These are phyloP conservation scores for Portunus trituberculatus DNA, from an alignment of 1,140 invertebrate genomes.

Conservation along the genomic window DNA sequence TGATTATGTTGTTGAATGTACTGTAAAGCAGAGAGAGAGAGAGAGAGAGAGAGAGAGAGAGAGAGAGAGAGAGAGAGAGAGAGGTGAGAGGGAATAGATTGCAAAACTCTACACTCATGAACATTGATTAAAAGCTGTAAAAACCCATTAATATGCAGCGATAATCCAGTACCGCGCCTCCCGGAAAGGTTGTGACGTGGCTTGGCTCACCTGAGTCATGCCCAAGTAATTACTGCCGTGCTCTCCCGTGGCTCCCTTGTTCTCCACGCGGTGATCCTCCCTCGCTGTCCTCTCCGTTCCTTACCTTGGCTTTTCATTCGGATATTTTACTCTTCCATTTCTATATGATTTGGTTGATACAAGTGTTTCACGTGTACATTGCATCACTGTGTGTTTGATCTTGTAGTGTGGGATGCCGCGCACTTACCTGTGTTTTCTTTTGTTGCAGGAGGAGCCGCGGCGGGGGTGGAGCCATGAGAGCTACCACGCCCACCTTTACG, in stretches of 20 bases:
- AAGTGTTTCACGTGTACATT: neutral
- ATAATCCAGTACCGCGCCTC: neutral
- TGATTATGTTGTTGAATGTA: neutral
- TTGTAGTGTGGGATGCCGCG: neutral
- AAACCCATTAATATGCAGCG: neutral
- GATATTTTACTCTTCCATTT: neutral
- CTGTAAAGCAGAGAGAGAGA: too few species aligned
- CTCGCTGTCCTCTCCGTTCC: too few species aligned
- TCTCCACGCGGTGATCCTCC: neutral
- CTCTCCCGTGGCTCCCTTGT: neutral
- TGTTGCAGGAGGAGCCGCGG: neutral
- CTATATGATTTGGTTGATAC: neutral
- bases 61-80: neutral
- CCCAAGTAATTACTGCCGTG: neutral
- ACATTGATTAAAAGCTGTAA: neutral
- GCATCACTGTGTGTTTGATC: neutral
- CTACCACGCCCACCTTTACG: constrained; percentile 49
- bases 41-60: too few species aligned
- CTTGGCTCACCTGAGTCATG: neutral
- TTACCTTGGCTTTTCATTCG: neutral
- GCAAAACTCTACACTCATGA: neutral
- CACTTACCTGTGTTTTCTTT: neutral
- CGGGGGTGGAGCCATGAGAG: constrained; percentile 51
- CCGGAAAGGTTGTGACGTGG: neutral
- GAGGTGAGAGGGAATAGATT: neutral